These are phyloP conservation scores for Pocota personata DNA, from an alignment of 2,888 invertebrate species.

Conservation along the genomic window DNA sequence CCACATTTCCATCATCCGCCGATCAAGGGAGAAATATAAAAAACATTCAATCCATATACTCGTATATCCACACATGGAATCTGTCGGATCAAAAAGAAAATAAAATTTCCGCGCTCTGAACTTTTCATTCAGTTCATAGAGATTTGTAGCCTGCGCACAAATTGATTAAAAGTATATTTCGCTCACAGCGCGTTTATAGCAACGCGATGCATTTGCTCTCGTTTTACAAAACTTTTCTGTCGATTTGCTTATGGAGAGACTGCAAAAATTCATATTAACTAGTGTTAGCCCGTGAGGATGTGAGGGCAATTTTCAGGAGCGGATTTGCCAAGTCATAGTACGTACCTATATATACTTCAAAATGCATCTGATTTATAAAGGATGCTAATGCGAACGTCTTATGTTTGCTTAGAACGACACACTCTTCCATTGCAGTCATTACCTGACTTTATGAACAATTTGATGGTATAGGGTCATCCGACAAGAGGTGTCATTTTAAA, in stretches of 20 bases:
- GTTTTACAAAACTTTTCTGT: not conserved
- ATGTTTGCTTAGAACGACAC: no score
- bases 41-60: not conserved
- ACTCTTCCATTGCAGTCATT: no score
- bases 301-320: not conserved
- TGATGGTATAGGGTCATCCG: no score
- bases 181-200: not conserved
- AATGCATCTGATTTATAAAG: no score
- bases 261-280: not conserved
- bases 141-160: slow-evolving; percentile 14
- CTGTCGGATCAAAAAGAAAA: not conserved
- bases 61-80: not conserved
- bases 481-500: no score
- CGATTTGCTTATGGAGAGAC: not conserved
- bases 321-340: not conserved
- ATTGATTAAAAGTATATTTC: not conserved
- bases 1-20: slow-evolving; percentile 4
- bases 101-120: not conserved
- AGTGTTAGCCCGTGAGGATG: not conserved
- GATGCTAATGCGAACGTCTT: no score
- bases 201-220: slow-evolving; percentile 1
- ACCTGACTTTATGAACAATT: no score
- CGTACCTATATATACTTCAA: no score
- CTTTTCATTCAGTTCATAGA: slow-evolving; percentile 29
- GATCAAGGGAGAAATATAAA: not conserved